Evolutionary conservation across 2,888 invertebrate genomes (phyloP), one percentile per base, ranked within the genome.

Genomic region (Salticus scenicus): DNA sequence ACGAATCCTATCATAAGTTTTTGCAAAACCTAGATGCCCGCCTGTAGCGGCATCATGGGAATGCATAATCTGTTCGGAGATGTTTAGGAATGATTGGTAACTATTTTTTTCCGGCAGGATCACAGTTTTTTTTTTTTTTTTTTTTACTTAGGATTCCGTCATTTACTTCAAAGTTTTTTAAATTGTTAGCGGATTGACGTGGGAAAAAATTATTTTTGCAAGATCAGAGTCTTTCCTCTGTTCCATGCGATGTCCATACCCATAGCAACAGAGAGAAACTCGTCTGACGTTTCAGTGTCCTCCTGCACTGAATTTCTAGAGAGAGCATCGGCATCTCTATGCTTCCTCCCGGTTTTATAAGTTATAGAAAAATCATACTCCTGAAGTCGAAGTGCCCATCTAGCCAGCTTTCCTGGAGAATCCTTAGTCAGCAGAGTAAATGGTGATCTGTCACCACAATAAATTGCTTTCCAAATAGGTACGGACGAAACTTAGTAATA

Each of bases 401-500:
- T n/a, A n/a, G n/a, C n/a, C n/a, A n/a, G n/a, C n/a, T n/a, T n/a
- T n/a, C n/a, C n/a, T n/a, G n/a, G n/a, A n/a, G n/a, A n/a, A n/a
- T 75, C 41, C 24, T 74, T 75, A 42, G 69, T 70, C 41, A 75
- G 57, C n/a, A n/a, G n/a, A n/a, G n/a, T n/a, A 4, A 42, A 17
- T 86, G 69, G 47, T 89, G 89, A 51, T 90, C 89, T 1, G 89
- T 89, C n/a, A 88, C 67, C 0, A 89, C 17, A 47, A 63, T 24
- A 89, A 89, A 31, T 81, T 74, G 42, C n/a, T n/a, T n/a, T n/a
- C n/a, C n/a, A n/a, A n/a, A n/a, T n/a, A n/a, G n/a, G n/a, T n/a
- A n/a, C n/a, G 87, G 77, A 8, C 88, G 28, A 51, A 88, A 89
- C 33, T 89, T 89, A 17, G 87, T 33, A n/a, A 89, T 70, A 0